Evolutionary conservation across 1,140 invertebrate genomes (phyloP).

Genomic region (Globodera ellingtonae): DNA sequence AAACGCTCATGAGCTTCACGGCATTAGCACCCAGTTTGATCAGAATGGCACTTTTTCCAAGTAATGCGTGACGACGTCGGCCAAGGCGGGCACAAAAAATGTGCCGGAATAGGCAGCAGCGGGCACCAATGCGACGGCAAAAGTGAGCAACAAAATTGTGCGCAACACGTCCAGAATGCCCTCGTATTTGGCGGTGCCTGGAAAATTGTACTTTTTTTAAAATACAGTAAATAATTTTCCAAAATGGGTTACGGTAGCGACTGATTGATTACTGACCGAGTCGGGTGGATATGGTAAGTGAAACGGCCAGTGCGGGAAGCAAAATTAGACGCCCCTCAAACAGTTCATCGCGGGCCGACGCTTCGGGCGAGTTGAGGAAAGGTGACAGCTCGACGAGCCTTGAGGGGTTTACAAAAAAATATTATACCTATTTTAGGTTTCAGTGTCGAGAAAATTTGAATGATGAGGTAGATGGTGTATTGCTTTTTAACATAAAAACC

Average conservation of each 20-base stretch:
- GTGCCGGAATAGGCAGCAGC: conserved; percentile 13
- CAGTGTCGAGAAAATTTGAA: too few relatives aligned
- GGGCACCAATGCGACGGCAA: neutral
- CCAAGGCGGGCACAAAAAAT: conserved; percentile 9
- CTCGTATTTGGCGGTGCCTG: conserved; percentile 2
- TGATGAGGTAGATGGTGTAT: too few relatives aligned
- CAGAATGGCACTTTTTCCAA: conserved; percentile 15
- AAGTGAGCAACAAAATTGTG: conserved; percentile 17
- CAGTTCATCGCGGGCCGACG: conserved; percentile 18
- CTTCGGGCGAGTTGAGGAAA: conserved; percentile 1
- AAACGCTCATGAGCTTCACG: too few relatives aligned
- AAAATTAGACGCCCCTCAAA: conserved; percentile 25
- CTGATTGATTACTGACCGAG: neutral
- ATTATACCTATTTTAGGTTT: too few relatives aligned
- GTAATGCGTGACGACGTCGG: conserved; percentile 7
- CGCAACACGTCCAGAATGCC: conserved; percentile 21
- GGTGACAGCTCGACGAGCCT: conserved; percentile 22
- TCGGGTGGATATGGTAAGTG: conserved; percentile 21
- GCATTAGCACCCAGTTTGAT: too few relatives aligned
- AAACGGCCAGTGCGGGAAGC: conserved; percentile 21
- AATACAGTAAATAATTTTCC: too few relatives aligned
- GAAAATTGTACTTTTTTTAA: neutral
- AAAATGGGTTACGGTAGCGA: too few relatives aligned
- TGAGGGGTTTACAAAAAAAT: neutral
- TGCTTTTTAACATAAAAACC: too few relatives aligned